phyloP scores from a whole-genome alignment of 2,888 invertebrate species.

The Digitonthophagus gazella region DNA sequence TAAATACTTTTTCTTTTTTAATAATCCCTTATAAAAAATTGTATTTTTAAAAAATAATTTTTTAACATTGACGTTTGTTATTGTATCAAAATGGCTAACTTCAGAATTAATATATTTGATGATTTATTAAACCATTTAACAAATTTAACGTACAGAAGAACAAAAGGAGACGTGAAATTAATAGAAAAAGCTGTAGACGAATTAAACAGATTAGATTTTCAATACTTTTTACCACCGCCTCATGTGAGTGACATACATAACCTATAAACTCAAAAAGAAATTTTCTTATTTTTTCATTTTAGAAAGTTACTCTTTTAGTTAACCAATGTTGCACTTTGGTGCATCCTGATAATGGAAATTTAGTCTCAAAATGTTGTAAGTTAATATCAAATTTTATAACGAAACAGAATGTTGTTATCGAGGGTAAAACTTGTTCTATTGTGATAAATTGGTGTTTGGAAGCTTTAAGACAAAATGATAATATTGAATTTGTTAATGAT shows the following conservation, averaged over 20 bases:
- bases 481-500: conserved; percentile 39
- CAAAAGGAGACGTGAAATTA: conserved; percentile 51
- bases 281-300: conserved; percentile 30
- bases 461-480: conserved; percentile 41
- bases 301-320: conserved; percentile 48
- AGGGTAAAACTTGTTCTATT: conserved; percentile 45
- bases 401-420: conserved; percentile 54
- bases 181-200: conserved; percentile 60
- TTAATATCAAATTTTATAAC: conserved; percentile 57
- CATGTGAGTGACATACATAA: conserved; percentile 38
- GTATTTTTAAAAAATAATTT: too few relatives aligned
- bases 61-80: conserved; percentile 1
- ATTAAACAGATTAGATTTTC: conserved; percentile 62
- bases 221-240: conserved; percentile 35
- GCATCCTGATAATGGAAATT: conserved; percentile 53
- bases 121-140: conserved; percentile 30
- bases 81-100: conserved; percentile 37
- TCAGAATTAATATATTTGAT: neutral
- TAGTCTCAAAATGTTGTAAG: conserved; percentile 60
- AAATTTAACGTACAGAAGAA: conserved; percentile 41
- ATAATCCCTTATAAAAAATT: too few relatives aligned
- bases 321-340: conserved; percentile 47
- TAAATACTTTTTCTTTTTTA: too few relatives aligned
- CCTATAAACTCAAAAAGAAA: neutral
- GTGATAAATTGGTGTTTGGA: conserved; percentile 48